Base-by-base conservation (phyloP, 2,888 invertebrate genomes). In the Parnassius apollo region DNA sequence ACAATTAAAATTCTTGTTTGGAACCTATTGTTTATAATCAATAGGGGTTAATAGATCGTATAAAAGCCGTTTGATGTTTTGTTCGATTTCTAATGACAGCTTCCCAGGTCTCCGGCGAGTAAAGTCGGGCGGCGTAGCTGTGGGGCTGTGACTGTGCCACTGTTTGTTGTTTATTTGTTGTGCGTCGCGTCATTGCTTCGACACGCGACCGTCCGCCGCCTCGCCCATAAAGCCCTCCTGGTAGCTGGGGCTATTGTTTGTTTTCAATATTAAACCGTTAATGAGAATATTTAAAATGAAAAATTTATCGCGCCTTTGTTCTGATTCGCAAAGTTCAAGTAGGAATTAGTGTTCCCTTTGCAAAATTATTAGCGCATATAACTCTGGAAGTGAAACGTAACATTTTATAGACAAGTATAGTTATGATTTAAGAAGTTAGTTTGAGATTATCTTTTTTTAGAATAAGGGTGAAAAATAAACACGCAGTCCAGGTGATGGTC, bases 171-270 rank as follows among this genome's bases (percentile, higher is more conserved):
- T 59, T 66, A 71, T 74, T 77, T 77, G 76, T 75, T 70, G 81
- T 76, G 80, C 76, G 77, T 78, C 75, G 71, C 78, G 75, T 83
- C 81, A 80, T 83, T 83, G 83, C 67, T 72, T 74, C 75, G 84
- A 76, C 86, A 85, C 87, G 87, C 78, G 87, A 72, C 78, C 61
- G 62, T 48, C 8, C 46, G 9, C 10, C 52, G 57, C 42, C 48
- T 42, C 57, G 13, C 57, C 42, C 66, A 68, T 66, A 68, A 68
- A 67, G 65, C 65, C 66, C 22, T 45, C 44, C 12, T 25, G 13
- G 46, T 53, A 18, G 10, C 10, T 9, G 18, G n/a, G 1, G 52
- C 12, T 9, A 18, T 57, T 61, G 56, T 57, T 51, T 50, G 13
- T 56, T 61, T 61, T 45, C 50, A 22, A 59, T 63, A 66, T 67